Evolutionary conservation across 2,113 vertebrate species (phyloP), one percentile per base, ranked within the genome.

Genomic region (Climacteris rufus): DNA sequence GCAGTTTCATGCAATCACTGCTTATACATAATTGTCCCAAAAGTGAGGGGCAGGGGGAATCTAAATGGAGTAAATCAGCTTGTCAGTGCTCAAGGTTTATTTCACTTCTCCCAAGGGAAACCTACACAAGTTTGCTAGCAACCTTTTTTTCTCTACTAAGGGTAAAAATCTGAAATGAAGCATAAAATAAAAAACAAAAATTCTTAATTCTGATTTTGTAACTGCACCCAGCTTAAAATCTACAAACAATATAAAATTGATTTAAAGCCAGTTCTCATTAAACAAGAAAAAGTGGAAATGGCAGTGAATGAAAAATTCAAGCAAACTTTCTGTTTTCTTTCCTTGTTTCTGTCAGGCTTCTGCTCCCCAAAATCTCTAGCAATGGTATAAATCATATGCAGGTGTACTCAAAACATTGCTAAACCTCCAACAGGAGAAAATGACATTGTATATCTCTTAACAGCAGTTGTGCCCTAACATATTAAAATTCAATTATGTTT

Each of bases 401-500:
- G 13, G 7, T 61, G 65, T 75, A 39, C 89, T 80, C 52, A 68
- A 89, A 93, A 6, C 4, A 35, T 7, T 69, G 19, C 53, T 63
- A 59, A 90, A 74, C 1, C 6, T 63, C 40, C 47, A 84, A 30
- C 28, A 71, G 39, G 33, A 90, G 64, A 78, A 93, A 94, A 87
- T 16, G 39, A 59, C 37, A 24, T 7, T 66, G 27, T n/a, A 54
- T 19, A 28, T 57, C 80, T 56, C 65, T 75, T 91, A 84, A 64
- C 19, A 92, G 68, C 42, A 83, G 71, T 87, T 77, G 27, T 77
- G 50, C 35, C 54, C 18, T 52, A 61, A 63, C 45, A 24, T 35
- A 89, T 80, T 91, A 52, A 86, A 82, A 93, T 80, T 74, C 78
- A 90, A 93, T 91, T 94, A 66, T 8, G 22, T 64, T 90, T 94